A percentile compares a stretch with the other conserved stretches of the same genome.
Conservation (phyloP, 2,797 vertebrate species). For the Halcyon smyrnensis region DNA sequence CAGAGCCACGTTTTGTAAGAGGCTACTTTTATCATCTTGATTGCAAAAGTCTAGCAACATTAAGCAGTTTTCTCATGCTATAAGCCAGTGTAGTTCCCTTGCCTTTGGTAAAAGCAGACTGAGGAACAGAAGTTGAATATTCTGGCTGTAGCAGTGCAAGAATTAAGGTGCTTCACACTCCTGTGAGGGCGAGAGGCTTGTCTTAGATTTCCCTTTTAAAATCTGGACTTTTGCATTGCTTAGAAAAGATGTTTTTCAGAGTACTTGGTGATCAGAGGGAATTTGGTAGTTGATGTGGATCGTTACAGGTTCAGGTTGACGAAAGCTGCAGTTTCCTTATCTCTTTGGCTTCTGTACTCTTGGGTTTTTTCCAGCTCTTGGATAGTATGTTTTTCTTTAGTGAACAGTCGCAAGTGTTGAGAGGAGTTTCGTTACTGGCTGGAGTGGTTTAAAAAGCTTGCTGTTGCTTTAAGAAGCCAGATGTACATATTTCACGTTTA, state of each 20-base stretch:
- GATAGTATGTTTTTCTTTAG: background rate
- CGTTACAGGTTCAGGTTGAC: background rate
- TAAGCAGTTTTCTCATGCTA: background rate
- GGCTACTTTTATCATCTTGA: background rate
- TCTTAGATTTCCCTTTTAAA: background rate
- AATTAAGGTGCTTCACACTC: background rate
- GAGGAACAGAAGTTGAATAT: background rate
- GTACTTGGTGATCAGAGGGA: background rate
- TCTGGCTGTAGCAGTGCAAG: background rate
- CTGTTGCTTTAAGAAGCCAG: slow-evolving; percentile 24
- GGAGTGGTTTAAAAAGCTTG: background rate
- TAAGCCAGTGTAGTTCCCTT: background rate
- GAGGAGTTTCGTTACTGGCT: background rate
- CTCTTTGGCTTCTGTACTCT: background rate
- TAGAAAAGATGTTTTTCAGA: background rate
- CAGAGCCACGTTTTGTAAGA: background rate
- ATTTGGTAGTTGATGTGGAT: background rate
- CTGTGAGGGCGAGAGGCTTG: background rate
- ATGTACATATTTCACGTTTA: slow-evolving; percentile 13
- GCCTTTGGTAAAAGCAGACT: background rate
- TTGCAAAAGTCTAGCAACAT: background rate
- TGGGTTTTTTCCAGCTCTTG: background rate
- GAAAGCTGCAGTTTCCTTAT: background rate
- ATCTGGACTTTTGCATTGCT: background rate
- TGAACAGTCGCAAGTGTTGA: background rate